These are phyloP conservation scores for Lucilia sericata DNA, from an alignment of 1,140 invertebrate genomes.

Conservation along the genomic window DNA sequence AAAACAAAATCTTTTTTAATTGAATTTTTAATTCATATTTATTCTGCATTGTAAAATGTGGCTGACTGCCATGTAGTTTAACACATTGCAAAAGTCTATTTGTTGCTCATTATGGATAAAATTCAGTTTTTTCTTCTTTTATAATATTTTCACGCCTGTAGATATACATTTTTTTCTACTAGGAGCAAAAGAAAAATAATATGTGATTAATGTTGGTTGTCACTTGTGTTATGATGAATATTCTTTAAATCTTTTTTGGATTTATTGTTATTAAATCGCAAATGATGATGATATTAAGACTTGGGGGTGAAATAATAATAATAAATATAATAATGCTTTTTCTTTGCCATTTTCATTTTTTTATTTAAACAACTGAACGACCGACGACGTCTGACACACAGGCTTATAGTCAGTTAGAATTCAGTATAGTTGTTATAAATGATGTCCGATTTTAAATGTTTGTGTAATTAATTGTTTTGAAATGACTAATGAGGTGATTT, in stretches of 20 bases:
- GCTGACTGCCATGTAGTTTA: neutral
- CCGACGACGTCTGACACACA: neutral
- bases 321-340: neutral
- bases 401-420: neutral
- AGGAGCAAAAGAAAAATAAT: too few species aligned
- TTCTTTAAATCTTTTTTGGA: conserved; percentile 39
- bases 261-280: conserved; percentile 42
- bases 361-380: too few species aligned
- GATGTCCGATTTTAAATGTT: conserved; percentile 29
- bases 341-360: too few species aligned
- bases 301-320: neutral
- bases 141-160: neutral
- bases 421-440: conserved; percentile 36
- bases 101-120: conserved; percentile 5
- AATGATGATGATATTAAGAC: conserved; percentile 34
- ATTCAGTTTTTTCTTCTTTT: neutral
- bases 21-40: conserved; percentile 27
- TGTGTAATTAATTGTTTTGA: conserved; percentile 41
- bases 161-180: neutral
- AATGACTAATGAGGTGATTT: conserved; percentile 27
- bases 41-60: neutral
- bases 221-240: conserved; percentile 21
- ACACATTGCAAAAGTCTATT: neutral
- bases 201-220: conserved; percentile 13
- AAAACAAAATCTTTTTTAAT: neutral